Conservation (phyloP, 30 jellyfish, hydroid and myxozoan genomes). For the Rhopilema esculentum region DNA sequence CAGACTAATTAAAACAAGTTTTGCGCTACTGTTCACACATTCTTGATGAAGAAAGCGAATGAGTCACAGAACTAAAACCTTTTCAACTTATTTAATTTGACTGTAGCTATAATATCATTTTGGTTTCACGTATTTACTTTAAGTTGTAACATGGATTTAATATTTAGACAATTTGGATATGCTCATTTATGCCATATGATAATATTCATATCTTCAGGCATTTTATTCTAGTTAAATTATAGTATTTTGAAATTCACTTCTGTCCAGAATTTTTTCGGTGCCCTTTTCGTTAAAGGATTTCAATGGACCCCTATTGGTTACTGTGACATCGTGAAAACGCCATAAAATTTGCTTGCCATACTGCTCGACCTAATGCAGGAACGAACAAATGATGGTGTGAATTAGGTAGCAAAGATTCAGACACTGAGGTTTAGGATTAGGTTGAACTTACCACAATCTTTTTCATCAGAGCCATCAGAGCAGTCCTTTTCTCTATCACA, state of each 20-base stretch:
- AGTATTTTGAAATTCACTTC: no score
- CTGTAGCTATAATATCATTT: slow-evolving; percentile 11
- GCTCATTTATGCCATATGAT: no score
- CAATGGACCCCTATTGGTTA: no score
- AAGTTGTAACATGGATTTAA: slow-evolving; percentile 33
- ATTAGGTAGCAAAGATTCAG: no score
- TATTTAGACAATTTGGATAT: slow-evolving; percentile 12
- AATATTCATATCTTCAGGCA: no score
- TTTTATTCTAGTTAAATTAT: no score
- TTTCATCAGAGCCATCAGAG: background rate
- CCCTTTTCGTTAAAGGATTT: no score
- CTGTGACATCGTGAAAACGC: no score
- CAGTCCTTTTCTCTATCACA: background rate
- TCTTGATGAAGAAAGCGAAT: slow-evolving; percentile 64
- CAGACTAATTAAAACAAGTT: slow-evolving; percentile 54
- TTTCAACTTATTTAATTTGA: slow-evolving; percentile 34
- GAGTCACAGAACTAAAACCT: slow-evolving; percentile 46
- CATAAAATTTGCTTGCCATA: no score
- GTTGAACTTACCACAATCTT: background rate
- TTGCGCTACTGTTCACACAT: slow-evolving; percentile 60
- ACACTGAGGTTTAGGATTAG: background rate
- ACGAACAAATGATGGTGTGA: no score
- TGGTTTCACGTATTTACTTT: slow-evolving; percentile 24
- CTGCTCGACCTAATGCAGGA: no score
- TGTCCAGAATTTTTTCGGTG: no score